Evolutionary conservation across 1,140 invertebrate species (phyloP), one percentile per base, ranked within the genome.

Genomic region (Hormaphis cornu): DNA sequence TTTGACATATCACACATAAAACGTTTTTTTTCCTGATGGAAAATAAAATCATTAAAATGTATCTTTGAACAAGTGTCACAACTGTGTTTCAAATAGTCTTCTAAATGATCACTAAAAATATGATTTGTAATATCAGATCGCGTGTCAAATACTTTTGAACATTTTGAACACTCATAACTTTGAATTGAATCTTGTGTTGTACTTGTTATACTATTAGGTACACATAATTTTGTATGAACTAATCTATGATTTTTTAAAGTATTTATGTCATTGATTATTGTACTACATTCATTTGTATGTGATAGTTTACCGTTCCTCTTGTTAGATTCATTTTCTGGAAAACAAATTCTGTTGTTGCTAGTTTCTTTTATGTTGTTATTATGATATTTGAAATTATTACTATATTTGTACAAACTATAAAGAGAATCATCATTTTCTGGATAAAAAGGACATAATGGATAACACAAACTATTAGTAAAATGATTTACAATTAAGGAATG

Each of bases 1-100:
- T n/a, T n/a, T n/a, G n/a, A n/a, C n/a, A n/a, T 30, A 24, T 50
- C 61, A 50, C 61, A 66, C 35, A 50, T 66, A 12, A 30, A 66
- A 24, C 0, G 5, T 2, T 50, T 66, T 66, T 66, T 66, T 48
- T 16, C 7, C 5, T 30, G 22, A 66, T 24, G 12, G 14, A 48
- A 33, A 33, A 44, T 33, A 22, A 35, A 33, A 14, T 66, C 44
- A 1, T 3, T 10, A n/a, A 30, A 35, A 20, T 7, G 35, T 9
- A 33, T 0, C 33, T 22, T 48, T 50, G 61, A 30, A 35, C 61
- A 66, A 18, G 28, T n/a, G 14, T 66, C 44, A 50, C 61, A 66
- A 50, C 61, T 66, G 50, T 48, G 35, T 50, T 66, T 46, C 33
- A 22, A 33, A 66, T 48, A 48, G 3, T 66, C 18, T 22, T 35